Evolutionary conservation across 2,113 vertebrate genomes (phyloP).

Genomic region (Gracilinanus agilis): DNA sequence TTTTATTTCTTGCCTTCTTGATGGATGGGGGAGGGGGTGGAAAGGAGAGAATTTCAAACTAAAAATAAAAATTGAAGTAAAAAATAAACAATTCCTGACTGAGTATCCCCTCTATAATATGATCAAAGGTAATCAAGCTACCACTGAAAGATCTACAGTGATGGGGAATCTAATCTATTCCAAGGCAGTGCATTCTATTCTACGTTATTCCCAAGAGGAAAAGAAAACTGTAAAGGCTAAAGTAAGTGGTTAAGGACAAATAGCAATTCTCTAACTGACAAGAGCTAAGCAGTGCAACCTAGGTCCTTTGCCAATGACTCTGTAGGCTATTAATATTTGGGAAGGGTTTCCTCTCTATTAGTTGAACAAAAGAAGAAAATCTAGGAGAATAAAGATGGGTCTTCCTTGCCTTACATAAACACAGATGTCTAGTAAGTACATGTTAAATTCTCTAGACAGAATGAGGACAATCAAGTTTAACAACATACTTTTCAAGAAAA

Average conservation of each 20-base stretch:
- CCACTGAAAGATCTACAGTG: no score
- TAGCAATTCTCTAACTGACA: background rate
- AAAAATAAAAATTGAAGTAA: no score
- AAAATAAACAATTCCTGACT: no score
- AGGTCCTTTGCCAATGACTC: background rate
- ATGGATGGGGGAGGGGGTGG: no score
- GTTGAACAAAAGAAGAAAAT: conserved; percentile 44
- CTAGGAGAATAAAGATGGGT: conserved; percentile 26
- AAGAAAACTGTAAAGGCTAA: background rate
- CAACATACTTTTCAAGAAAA: conserved; percentile 85
- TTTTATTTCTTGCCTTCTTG: no score
- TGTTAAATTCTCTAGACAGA: conserved; percentile 43
- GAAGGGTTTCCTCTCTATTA: background rate
- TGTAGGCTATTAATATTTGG: background rate
- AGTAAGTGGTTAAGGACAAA: background rate
- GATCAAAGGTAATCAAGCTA: no score
- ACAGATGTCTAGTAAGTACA: conserved; percentile 23
- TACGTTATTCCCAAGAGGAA: background rate
- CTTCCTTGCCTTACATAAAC: background rate
- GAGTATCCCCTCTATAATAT: no score
- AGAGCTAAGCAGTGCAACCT: background rate
- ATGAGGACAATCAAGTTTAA: conserved; percentile 62
- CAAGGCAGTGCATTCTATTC: background rate
- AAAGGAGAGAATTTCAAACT: no score
- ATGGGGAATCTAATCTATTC: no score